Conservation (phyloP, 2,888 invertebrate genomes). For the Listrodromus nycthemerus region DNA sequence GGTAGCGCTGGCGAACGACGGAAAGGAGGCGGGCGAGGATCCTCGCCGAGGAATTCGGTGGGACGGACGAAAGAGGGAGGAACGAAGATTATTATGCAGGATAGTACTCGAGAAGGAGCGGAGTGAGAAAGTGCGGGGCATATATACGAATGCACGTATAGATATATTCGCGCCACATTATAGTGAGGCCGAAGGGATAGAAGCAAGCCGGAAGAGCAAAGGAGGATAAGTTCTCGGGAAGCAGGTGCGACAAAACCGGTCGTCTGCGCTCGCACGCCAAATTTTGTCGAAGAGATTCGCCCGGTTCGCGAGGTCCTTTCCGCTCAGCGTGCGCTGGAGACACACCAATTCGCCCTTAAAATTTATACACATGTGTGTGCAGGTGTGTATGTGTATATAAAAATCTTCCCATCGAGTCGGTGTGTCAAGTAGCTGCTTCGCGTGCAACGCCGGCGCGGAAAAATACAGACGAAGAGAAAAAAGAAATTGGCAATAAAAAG, state of each 20-base stretch:
- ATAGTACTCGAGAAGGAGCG: constrained; percentile 63
- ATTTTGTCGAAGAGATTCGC: constrained; percentile 31
- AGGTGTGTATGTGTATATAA: no score
- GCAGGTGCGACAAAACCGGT: constrained; percentile 75
- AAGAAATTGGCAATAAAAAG: neutral
- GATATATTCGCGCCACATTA: neutral
- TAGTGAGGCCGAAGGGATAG: neutral
- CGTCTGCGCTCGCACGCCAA: constrained; percentile 56
- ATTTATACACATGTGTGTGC: no score
- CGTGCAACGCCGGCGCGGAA: neutral
- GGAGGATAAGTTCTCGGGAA: constrained; percentile 69
- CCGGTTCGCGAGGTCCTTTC: neutral
- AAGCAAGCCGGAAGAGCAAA: constrained; percentile 30
- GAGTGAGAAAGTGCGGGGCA: constrained; percentile 1
- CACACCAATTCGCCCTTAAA: neutral
- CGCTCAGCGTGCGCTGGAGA: constrained; percentile 1
- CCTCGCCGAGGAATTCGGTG: constrained; percentile 55
- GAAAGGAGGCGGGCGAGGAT: constrained; percentile 35
- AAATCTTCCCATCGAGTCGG: constrained; percentile 4
- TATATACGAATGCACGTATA: neutral
- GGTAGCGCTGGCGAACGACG: constrained; percentile 38
- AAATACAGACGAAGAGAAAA: neutral
- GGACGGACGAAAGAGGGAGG: constrained; percentile 39
- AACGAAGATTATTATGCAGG: constrained; percentile 73
- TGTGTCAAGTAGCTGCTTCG: constrained; percentile 4